Evolutionary conservation across 1,140 invertebrate genomes (phyloP).

Genomic region (Drosophila novamexicana): DNA sequence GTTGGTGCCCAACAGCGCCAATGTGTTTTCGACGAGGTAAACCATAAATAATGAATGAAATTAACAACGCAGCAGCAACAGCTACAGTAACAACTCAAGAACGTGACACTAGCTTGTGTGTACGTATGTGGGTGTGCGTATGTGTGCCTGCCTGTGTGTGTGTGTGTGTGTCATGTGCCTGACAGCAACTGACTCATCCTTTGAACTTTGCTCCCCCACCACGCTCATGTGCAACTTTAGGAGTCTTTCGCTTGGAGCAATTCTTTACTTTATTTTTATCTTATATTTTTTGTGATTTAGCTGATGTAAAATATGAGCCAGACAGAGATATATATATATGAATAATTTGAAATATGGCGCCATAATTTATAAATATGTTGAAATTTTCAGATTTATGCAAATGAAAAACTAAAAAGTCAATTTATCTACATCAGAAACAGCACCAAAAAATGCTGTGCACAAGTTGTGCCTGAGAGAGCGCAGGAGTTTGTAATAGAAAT

Average conservation of each 20-base stretch:
- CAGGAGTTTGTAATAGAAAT: too few relatives aligned
- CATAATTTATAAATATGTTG: conserved; percentile 21
- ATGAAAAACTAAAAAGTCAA: conserved; percentile 5
- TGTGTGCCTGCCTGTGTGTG: conserved; percentile 11
- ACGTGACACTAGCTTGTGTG: conserved; percentile 27
- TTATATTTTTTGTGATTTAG: conserved; percentile 3
- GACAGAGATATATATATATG: conserved; percentile 1
- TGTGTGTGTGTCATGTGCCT: conserved; percentile 13
- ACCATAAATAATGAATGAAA: conserved; percentile 83
- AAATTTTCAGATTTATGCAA: conserved; percentile 24
- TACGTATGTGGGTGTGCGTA: neutral
- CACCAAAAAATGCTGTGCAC: neutral
- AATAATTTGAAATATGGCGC: conserved; percentile 16
- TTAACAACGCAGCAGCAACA: conserved; percentile 60
- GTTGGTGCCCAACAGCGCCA: conserved; percentile 36
- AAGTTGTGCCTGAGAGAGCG: neutral
- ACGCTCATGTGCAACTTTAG: neutral
- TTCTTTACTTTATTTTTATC: neutral
- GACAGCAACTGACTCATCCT: conserved; percentile 22
- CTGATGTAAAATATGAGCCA: neutral
- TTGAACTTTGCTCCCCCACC: neutral
- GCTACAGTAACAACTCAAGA: conserved; percentile 21
- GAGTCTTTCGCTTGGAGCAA: conserved; percentile 4
- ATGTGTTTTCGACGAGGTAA: conserved; percentile 81
- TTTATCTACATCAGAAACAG: conserved; percentile 10